phyloP scores from a whole-genome alignment of 2,888 invertebrate genomes.

The Pseudanteris insignis region DNA sequence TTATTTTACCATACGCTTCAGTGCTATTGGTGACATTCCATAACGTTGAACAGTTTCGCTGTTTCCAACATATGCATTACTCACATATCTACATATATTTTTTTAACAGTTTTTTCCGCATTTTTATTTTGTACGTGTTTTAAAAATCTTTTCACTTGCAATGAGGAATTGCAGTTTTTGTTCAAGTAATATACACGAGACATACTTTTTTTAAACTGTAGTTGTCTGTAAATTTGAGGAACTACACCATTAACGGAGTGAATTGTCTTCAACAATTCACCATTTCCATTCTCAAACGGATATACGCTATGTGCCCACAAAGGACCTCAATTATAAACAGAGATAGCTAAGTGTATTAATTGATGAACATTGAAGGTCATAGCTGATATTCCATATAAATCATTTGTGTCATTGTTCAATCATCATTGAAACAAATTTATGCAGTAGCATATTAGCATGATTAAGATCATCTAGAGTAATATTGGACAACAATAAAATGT shows the following conservation, averaged over 20 bases:
- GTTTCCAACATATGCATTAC: not conserved
- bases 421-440: slow-evolving; percentile 6
- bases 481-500: slow-evolving; percentile 9
- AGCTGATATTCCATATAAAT: slow-evolving; percentile 16
- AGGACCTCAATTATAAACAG: slow-evolving; percentile 7
- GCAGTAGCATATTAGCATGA: slow-evolving; percentile 5
- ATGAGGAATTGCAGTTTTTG: too few species aligned
- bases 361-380: slow-evolving; percentile 27
- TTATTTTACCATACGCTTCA: slow-evolving; percentile 3
- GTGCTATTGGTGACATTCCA: not conserved
- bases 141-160: not conserved
- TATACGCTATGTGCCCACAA: slow-evolving; percentile 3
- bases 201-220: not conserved
- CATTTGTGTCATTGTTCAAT: slow-evolving; percentile 7
- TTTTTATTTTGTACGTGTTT: not conserved
- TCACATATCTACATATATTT: slow-evolving; percentile 6
- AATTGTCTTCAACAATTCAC: not conserved
- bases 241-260: slow-evolving; percentile 10
- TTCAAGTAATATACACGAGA: too few species aligned
- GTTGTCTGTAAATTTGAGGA: slow-evolving; percentile 1
- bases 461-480: slow-evolving; percentile 15
- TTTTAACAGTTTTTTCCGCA: not conserved
- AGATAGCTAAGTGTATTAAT: not conserved
- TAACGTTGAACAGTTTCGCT: too few species aligned
- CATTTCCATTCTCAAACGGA: slow-evolving; percentile 11